phyloP scores from a whole-genome alignment of 2,797 vertebrate species.

The Neosilurus hyrtlii region DNA sequence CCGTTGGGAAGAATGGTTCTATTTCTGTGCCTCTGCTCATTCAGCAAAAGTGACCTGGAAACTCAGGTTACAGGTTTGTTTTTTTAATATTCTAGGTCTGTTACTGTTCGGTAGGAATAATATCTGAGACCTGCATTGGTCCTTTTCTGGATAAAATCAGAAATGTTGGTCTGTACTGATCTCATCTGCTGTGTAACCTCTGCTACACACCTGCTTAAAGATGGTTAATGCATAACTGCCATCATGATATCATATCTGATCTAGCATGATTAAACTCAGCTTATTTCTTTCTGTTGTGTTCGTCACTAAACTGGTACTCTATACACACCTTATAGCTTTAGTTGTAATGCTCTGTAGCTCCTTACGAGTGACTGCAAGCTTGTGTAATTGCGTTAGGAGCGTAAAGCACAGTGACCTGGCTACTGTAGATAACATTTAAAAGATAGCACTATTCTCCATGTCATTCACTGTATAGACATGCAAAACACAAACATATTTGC shows the following conservation, averaged over 20 bases:
- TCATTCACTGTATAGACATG: neutral
- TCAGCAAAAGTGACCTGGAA: slow-evolving; percentile 8
- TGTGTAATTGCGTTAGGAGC: slow-evolving; percentile 34
- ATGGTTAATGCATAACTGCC: slow-evolving; percentile 10
- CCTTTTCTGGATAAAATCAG: neutral
- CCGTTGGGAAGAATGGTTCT: neutral
- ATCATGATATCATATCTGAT: neutral
- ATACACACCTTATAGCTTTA: slow-evolving; percentile 17
- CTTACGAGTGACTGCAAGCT: slow-evolving; percentile 24
- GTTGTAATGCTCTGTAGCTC: slow-evolving; percentile 17
- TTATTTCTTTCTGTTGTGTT: slow-evolving; percentile 3
- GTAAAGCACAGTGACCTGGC: slow-evolving; percentile 46
- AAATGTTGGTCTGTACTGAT: slow-evolving; percentile 4
- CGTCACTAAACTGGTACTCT: slow-evolving; percentile 12
- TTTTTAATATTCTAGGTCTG: neutral
- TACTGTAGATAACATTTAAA: slow-evolving; percentile 21
- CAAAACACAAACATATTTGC: neutral
- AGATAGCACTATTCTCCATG: slow-evolving; percentile 12
- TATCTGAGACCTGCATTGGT: neutral
- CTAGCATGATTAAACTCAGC: neutral
- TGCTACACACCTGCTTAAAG: neutral
- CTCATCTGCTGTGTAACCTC: slow-evolving; percentile 1
- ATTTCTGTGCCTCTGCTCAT: slow-evolving; percentile 1
- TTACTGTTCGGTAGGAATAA: neutral
- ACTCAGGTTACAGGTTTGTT: slow-evolving; percentile 13